Percentiles rank a stretch among this genome's conserved stretches.
phyloP scores from a whole-genome alignment of 2,888 invertebrate species.

The Cheilosia soror region DNA sequence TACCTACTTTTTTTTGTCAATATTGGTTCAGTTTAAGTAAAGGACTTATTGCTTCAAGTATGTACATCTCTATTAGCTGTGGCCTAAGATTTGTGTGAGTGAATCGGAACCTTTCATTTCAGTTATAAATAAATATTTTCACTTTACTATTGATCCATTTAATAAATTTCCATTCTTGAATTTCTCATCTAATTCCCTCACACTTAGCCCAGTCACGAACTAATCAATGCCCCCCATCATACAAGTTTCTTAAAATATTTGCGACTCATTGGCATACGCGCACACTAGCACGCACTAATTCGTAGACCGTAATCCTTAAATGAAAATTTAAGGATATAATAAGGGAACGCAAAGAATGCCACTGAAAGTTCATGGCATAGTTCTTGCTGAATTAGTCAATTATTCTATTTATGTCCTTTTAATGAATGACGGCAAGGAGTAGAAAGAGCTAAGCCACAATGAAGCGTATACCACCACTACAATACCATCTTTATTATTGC shows the following conservation, averaged over 20 bases:
- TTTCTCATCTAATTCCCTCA: constrained; percentile 24
- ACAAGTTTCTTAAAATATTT: constrained; percentile 19
- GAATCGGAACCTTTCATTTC: too few relatives aligned
- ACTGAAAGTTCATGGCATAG: constrained; percentile 59
- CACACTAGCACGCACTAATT: constrained; percentile 44
- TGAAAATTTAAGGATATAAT: constrained; percentile 46
- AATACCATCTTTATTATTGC: constrained; percentile 59
- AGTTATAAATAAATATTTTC: too few relatives aligned
- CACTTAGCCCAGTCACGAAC: constrained; percentile 32
- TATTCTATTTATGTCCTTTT: constrained; percentile 69
- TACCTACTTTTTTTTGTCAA: too few relatives aligned
- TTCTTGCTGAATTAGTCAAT: constrained; percentile 72
- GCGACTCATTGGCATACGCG: constrained; percentile 40
- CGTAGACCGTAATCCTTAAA: constrained; percentile 32
- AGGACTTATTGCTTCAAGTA: too few relatives aligned
- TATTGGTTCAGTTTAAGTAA: too few relatives aligned
- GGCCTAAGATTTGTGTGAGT: too few relatives aligned
- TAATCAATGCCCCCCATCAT: constrained; percentile 42
- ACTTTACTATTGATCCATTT: neutral
- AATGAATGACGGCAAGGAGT: constrained; percentile 54
- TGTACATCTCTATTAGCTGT: too few relatives aligned
- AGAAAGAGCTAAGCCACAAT: constrained; percentile 12
- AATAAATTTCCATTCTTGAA: neutral
- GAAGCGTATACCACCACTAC: constrained; percentile 21
- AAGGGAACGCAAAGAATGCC: constrained; percentile 49